Evolutionary conservation across 1,140 invertebrate species (phyloP), one percentile per base, ranked within the genome.

Genomic region (Alviniconcha marisindica): DNA sequence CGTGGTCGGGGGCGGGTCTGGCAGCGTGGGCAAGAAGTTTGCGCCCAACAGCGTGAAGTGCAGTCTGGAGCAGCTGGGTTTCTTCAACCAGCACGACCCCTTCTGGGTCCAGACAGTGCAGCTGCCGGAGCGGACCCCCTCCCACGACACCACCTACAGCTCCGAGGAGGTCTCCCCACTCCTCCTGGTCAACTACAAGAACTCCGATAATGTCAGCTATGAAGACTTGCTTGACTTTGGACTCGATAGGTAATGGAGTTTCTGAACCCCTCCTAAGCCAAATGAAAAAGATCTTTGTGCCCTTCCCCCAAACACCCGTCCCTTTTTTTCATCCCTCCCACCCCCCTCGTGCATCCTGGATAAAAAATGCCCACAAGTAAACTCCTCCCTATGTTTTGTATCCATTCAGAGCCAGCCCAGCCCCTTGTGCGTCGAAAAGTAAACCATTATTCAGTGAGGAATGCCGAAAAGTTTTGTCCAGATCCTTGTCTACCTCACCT

Each of bases 201-300:
- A 88, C 83, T 88, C 89, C 31, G 91, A 92, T 91, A 97, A 97
- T 87, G 97, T 98, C 0, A 97, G 97, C 77, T 98, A 97, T 89
- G 97, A 98, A 93, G 97, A 98, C 94, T 93, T 98, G 60, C 93
- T 98, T 40, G 97, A 98, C 89, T 98, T 98, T 93, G 96, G 97
- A 10, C 96, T 97, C 89, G 96, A 97, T 88, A 92, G 89, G 88
- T 92, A 92, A 89, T 33, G n/a, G 63, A 66, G 63, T 33, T 33
- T 66, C 63, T 33, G 28, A 31, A 66, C 18, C 28, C 28, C 63
- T 21, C 36, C n/a, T n/a, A n/a, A n/a, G n/a, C n/a, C n/a, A n/a
- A n/a, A n/a, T 81, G 60, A 31, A 12, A 31, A 73, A 73, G n/a
- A n/a, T 28, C 14, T 56, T 28, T 12, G 31, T 18, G 60, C 28